A percentile compares a stretch with the other conserved stretches of the same genome.
Conservation (phyloP, 2,888 invertebrate genomes). For the Heliconius aoede region DNA sequence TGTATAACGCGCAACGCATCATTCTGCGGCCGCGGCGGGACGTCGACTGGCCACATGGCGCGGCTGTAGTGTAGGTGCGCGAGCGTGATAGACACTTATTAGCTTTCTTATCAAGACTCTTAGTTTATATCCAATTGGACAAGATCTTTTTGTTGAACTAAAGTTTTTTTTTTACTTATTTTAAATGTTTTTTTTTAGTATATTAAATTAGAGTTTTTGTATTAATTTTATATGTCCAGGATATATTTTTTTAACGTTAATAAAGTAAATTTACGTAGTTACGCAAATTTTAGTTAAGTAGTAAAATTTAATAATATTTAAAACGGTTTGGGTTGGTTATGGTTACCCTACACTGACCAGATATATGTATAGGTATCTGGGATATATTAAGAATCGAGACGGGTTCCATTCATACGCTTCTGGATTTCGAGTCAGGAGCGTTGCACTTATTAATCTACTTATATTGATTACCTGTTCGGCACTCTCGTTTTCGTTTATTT, state of each 20-base stretch:
- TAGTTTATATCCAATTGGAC: too few relatives aligned
- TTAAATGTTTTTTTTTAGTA: neutral
- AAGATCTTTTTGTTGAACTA: neutral
- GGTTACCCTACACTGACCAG: conserved; percentile 40
- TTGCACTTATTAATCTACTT: conserved; percentile 41
- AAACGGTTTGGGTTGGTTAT: neutral
- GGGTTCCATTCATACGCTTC: conserved; percentile 56
- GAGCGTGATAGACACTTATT: conserved; percentile 35
- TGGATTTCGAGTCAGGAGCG: conserved; percentile 46
- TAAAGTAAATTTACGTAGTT: neutral
- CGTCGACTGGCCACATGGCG: conserved; percentile 59
- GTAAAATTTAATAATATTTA: neutral
- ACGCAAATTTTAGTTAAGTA: neutral
- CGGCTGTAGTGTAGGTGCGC: conserved; percentile 48
- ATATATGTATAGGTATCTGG: conserved; percentile 44
- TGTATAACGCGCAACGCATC: conserved; percentile 63
- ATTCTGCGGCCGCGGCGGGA: conserved; percentile 64
- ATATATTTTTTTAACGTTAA: neutral
- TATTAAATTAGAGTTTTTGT: neutral
- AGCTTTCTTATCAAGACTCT: conserved; percentile 19
- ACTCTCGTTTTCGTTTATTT: conserved; percentile 22
- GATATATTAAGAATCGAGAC: conserved; percentile 51
- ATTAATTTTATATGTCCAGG: neutral
- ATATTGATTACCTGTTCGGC: conserved; percentile 30
- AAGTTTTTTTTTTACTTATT: neutral